Evolutionary conservation across 2,888 invertebrate genomes (phyloP).

Genomic region (Idaea straminata): DNA sequence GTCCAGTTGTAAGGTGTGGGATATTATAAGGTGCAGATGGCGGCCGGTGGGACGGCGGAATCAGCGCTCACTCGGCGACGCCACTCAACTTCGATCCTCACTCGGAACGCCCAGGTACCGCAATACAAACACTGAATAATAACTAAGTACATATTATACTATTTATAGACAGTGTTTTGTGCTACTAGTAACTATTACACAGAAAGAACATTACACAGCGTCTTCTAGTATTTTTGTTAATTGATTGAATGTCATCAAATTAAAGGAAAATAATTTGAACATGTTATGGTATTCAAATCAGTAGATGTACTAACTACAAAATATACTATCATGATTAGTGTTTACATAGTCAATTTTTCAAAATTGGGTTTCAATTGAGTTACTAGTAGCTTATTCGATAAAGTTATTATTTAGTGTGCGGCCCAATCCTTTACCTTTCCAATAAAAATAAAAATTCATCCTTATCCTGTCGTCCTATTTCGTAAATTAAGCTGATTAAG

Average conservation of each 20-base stretch:
- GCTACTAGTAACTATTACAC: background rate
- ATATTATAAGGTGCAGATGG: constrained; percentile 57
- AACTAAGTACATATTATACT: background rate
- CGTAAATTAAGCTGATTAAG: background rate
- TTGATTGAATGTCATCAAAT: no score
- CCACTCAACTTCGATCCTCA: constrained; percentile 87
- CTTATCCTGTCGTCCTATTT: background rate
- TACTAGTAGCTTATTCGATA: background rate
- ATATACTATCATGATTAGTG: background rate
- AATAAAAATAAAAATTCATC: background rate
- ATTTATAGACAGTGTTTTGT: background rate
- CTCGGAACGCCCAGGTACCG: constrained; percentile 82
- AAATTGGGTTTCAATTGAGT: background rate
- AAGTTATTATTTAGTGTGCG: constrained; percentile 13
- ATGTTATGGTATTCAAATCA: background rate
- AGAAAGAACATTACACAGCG: background rate
- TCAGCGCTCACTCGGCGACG: constrained; percentile 86
- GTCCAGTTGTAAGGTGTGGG: constrained; percentile 45
- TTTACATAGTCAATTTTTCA: background rate
- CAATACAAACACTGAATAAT: constrained; percentile 4
- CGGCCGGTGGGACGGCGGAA: constrained; percentile 57
- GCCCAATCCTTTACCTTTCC: background rate
- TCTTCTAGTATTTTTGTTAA: background rate
- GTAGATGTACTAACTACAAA: background rate
- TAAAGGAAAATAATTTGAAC: background rate